Base-by-base conservation (phyloP, 1,140 invertebrate genomes). In the Trichomalopsis sarcophagae region DNA sequence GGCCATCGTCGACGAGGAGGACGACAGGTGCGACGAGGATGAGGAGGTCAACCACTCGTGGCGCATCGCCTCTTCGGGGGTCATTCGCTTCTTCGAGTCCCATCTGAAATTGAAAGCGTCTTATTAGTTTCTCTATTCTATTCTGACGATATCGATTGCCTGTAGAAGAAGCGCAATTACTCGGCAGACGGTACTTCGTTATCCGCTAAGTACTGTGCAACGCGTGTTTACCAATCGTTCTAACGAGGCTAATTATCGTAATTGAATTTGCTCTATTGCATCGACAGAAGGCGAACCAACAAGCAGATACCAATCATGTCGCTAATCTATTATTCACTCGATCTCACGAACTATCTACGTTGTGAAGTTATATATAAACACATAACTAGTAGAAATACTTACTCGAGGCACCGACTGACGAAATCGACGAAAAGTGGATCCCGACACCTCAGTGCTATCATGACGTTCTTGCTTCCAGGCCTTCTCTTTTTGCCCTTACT, bases 381-480 rank as follows among this genome's bases (percentile, higher is more conserved):
- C n/a, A n/a, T n/a, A n/a, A 66, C 85, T 40, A 50, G 27, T 40
- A 47, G 62, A 73, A 71, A 73, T 68, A 96, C 96, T 96, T 92
- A 97, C 96, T 98, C 97, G 84, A 99, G 94, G 92, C 98, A 99
- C 91, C 96, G 95, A 84, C 96, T 96, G 89, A 99, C 95, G 92
- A 99, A 99, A 93, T 99, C 97, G 47, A 99, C 96, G 94, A 99
- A 99, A 33, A 97, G 94, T 23, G 96, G 95, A 93, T 99, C 98
- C 90, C 96, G 97, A 89, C 97, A 97, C 86, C 97, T 95, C 17
- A 98, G 94, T 30, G 96, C 96, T 82, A 95, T 94, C 4, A 96
- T 93, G 27, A 98, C 93, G 77, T 95, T 96, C 89, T 98, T 97
- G 84, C 98, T 96, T 62, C 97, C 98, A 3, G 97, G 97, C 88